phyloP scores from a whole-genome alignment of 2,113 vertebrate genomes.

The Lota lota region DNA sequence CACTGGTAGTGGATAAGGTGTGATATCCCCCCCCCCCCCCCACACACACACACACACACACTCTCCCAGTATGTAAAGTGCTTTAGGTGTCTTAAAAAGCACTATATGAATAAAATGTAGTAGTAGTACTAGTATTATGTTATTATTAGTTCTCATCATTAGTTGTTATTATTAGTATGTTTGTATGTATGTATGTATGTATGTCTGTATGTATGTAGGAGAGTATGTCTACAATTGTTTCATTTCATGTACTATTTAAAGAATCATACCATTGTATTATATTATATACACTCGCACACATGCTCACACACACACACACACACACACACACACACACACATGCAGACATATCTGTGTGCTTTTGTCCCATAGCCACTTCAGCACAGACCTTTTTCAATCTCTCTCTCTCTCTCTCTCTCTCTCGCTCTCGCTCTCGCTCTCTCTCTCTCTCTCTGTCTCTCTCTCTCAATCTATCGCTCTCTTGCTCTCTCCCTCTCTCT shows the following conservation, averaged over 20 bases:
- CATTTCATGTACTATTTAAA: background rate
- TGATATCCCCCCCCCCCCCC: background rate
- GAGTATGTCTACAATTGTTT: background rate
- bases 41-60: slow-evolving; percentile 8
- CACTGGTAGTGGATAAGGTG: too few species aligned
- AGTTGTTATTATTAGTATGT: background rate
- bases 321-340: slow-evolving; percentile 4
- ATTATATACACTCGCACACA: background rate
- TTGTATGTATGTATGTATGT: background rate
- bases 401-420: slow-evolving; percentile 13
- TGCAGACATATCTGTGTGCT: background rate
- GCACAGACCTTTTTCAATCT: background rate
- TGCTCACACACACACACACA: background rate
- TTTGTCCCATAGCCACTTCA: background rate
- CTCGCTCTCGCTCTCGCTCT: background rate
- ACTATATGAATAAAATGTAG: background rate
- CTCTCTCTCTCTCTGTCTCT: slow-evolving; percentile 6
- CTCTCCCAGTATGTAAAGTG: background rate
- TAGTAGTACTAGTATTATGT: too few species aligned
- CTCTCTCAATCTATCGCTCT: slow-evolving; percentile 12
- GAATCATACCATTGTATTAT: too few species aligned
- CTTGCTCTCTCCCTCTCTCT: background rate
- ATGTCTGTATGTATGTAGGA: background rate
- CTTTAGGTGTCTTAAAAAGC: background rate
- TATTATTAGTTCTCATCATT: too few species aligned